Base-by-base conservation (phyloP, 2,113 vertebrate genomes). In the Mellivora capensis region DNA sequence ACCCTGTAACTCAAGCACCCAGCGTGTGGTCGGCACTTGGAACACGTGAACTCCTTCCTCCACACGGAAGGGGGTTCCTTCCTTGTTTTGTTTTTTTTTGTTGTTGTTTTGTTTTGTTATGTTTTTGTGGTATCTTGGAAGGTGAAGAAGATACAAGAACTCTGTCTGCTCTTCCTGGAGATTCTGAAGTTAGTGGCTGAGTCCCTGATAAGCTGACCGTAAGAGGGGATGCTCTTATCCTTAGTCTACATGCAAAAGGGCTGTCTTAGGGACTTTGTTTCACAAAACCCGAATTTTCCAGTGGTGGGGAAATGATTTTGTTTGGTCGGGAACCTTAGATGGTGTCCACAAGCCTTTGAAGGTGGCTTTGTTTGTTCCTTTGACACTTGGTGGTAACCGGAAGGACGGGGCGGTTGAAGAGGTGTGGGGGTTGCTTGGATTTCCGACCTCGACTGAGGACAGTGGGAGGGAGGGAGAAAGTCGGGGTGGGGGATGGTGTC, bases 181-280 rank as follows among this genome's bases (percentile, higher is more conserved):
- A 10, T n/a, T 14, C 31, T 92, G 77, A 27, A 47, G 2, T 91
- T 25, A 59, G 29, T 37, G 37, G 34, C 0, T n/a, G 39, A 29
- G 8, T 71, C 9, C 29, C 74, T 25, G 37, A 49, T 31, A 3
- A 7, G 42, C 31, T 0, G 1, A 44, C 34, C 1, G 0, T 1
- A 18, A 72, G 34, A 52, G 47, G 23, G 27, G 7, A 0, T 86
- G 15, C 64, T 49, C 47, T 80, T 59, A 10, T 39, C 54, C 34
- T 54, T 42, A 10, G 15, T 76, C 74, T 62, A 4, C 44, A 44
- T 0, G 9, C 25, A 42, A 17, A 64, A 14, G 52, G 31, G 1
- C 52, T n/a, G 27, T 34, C 9, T 37, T 20, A 6, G 3, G 20
- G 52, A 0, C 15, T 94, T 93, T 62, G 31, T 71, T 49, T 44